Base-by-base conservation (phyloP, 2,888 invertebrate species). In the Teleiodes luculella region DNA sequence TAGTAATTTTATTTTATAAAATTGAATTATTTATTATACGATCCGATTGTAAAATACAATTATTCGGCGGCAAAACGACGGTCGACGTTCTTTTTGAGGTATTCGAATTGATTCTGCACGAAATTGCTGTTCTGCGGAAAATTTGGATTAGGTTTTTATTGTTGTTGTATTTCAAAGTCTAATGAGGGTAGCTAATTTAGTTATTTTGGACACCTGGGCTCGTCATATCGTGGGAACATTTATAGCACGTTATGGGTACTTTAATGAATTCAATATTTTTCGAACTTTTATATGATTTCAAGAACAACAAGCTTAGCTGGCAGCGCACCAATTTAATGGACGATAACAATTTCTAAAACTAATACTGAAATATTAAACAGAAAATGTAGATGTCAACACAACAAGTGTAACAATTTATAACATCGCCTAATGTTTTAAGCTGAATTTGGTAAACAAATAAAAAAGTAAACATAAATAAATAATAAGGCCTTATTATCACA, bases 11-110 rank as follows among this genome's bases (percentile, higher is more conserved):
- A 86, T 79, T 78, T 61, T 64, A 79, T 80, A 74, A 86, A 86
- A 86, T 86, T 87, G 83, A 84, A 86, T 88, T 86, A 85, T 86
- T 86, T 86, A 85, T 86, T 80, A 74, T 71, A 66, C 70, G 60
- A 30, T 66, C 68, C 63, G 73, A 76, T 78, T 80, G 80, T 81
- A 80, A 80, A 80, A 81, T 70, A 74, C 75, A 80, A 81, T 82
- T 78, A 76, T 74, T 70, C 73, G 75, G 71, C 70, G 71, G 68
- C 72, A 67, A 66, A 67, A 67, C 63, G 72, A 66, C 62, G 67
- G 43, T 43, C 43, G 43, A 43, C 28, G 43, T 43, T 43, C 28
- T 43, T 61, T 63, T 62, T 43, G 43, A 43, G 43, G 43, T 28
- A 28, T 28, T 43, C 43, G 28, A n/a, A 43, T 28, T 43, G 43